A percentile compares a stretch with the other conserved stretches of the same genome.
Conservation (phyloP, 2,113 vertebrate species). For the Gallinago undulata region DNA sequence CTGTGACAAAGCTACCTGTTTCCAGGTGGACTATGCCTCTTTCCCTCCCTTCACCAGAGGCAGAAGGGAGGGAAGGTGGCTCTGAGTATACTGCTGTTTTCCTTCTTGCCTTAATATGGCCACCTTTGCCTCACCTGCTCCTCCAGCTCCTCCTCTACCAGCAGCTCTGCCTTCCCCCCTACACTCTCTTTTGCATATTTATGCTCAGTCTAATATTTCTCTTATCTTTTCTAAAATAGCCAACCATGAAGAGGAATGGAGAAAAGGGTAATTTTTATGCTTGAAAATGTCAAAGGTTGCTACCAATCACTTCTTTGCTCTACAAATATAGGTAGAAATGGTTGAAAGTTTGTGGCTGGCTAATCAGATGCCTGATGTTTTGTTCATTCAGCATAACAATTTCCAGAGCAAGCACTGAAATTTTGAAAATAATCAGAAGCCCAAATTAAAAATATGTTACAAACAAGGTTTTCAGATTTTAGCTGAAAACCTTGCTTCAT, state of each 20-base stretch:
- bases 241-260: neutral
- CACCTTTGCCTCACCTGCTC: neutral
- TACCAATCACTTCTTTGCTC: neutral
- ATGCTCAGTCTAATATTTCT: neutral
- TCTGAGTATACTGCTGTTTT: neutral
- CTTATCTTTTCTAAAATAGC: neutral
- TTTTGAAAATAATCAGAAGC: neutral
- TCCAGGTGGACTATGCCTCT: neutral
- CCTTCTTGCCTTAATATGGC: neutral
- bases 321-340: neutral
- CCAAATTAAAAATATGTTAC: neutral
- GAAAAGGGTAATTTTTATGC: neutral
- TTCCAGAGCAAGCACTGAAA: neutral
- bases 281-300: neutral
- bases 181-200: neutral
- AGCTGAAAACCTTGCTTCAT: neutral
- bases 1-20: neutral
- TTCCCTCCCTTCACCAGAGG: neutral
- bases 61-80: neutral
- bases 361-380: neutral
- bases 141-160: neutral
- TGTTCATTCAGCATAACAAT: neutral
- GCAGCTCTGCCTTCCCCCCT: neutral
- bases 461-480: neutral
- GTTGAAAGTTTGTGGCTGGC: neutral